Percentiles rank a stretch among this genome's conserved stretches.
Conservation (phyloP, 2,888 invertebrate species). For the Syrphus vitripennis region DNA sequence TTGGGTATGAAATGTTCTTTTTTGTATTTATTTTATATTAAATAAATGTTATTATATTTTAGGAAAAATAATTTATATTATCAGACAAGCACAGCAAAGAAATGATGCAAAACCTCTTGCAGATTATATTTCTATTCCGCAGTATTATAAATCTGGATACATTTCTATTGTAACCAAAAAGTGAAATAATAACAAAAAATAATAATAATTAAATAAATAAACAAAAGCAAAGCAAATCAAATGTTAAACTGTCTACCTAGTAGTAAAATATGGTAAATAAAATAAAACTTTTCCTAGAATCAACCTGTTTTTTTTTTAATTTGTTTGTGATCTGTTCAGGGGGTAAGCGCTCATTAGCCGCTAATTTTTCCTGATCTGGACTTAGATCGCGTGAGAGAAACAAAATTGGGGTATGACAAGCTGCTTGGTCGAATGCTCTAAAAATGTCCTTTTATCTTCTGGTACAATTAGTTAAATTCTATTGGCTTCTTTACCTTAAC, state of each 20-base stretch:
- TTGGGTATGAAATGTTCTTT: slow-evolving; percentile 75
- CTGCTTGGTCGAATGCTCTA: no score
- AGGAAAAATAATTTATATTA: slow-evolving; percentile 80
- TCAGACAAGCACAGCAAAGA: slow-evolving; percentile 77
- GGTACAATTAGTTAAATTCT: no score
- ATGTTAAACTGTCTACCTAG: slow-evolving; percentile 66
- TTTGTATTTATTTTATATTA: background rate
- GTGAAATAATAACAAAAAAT: slow-evolving; percentile 72
- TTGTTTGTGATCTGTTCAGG: no score
- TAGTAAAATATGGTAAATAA: slow-evolving; percentile 61
- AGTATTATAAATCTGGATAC: slow-evolving; percentile 80
- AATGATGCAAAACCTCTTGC: slow-evolving; percentile 73
- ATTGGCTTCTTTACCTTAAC: no score
- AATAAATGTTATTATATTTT: slow-evolving; percentile 5
- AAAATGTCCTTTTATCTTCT: no score
- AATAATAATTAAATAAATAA: no score
- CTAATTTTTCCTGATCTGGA: no score
- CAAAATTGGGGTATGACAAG: no score
- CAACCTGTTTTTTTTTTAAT: background rate
- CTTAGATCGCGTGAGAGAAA: no score
- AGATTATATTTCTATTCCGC: slow-evolving; percentile 79
- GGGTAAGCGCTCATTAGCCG: no score
- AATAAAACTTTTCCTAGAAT: slow-evolving; percentile 61
- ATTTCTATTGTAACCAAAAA: slow-evolving; percentile 79
- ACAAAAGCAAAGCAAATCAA: slow-evolving; percentile 32